Base-by-base conservation (phyloP, 2,888 invertebrate species). In the Pachydiplax longipennis region DNA sequence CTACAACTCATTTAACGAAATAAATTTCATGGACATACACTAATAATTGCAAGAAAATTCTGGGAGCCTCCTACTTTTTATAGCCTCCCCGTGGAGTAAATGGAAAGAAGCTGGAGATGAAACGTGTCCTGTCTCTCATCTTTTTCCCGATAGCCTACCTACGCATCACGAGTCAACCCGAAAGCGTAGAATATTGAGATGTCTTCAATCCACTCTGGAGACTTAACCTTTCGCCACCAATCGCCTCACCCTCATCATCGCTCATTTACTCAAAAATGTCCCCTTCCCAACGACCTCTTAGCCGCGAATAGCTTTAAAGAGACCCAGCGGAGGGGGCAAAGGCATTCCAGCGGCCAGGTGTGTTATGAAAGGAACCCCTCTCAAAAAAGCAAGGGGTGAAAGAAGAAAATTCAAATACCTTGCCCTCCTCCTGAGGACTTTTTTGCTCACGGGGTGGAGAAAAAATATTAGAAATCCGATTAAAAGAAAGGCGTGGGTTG, bases 401-500 rank as follows among this genome's bases (percentile, higher is more conserved):
- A 13, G 37, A 61, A 58, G 58, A 37, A 61, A 61, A 61, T 87
- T 61, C 31, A 87, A 25, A n/a, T 73, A 25, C 31, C 31, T 25
- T 13, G 5, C 31, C 73, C 73, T 73, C 25, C 12, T 15, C 31
- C 8, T 12, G 12, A 5, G 8, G 31, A 5, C 31, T 73, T 73
- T 73, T 73, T 31, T n/a, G 65, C 65, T n/a, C 15, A n/a, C 10
- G 10, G 65, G n/a, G n/a, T 18, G 25, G 15, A 73, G 25, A 25
- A 25, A 65, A 65, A 73, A 73, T 31, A 73, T 1, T 18, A 3
- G 13, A 73, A 73, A n/a, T 25, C 8, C 73, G n/a, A 73, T 73
- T 73, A 73, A 73, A 73, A 73, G 31, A 73, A 73, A 73, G 37
- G 61, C 87, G 87, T 87, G 58, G 87, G 87, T 61, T 61, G 58